phyloP scores from a whole-genome alignment of 2,113 vertebrate species.

The Lonchura striata region DNA sequence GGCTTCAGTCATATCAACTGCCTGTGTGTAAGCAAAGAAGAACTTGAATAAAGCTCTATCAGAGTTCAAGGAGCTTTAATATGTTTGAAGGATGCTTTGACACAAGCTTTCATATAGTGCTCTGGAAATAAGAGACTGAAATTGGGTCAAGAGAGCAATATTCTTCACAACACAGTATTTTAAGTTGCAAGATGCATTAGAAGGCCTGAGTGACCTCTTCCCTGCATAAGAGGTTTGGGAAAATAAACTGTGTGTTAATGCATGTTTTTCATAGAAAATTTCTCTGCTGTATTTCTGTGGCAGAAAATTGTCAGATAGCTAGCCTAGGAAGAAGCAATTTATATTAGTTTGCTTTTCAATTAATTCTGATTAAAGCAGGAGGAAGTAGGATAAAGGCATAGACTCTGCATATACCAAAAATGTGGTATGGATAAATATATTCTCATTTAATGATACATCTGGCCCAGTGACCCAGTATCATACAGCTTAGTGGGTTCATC shows the following conservation, averaged over 20 bases:
- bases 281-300: not conserved
- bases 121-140: not conserved
- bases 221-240: rapidly evolving
- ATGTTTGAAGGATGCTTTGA: not conserved
- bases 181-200: not conserved
- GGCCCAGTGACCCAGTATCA: not conserved
- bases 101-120: not conserved
- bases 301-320: not conserved
- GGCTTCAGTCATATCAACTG: not conserved
- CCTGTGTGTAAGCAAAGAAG: not conserved
- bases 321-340: not conserved
- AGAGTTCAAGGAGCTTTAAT: not conserved
- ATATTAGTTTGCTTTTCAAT: not conserved
- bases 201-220: not conserved
- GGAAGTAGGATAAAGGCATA: not conserved
- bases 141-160: not conserved
- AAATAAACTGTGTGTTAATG: not conserved
- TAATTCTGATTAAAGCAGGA: not conserved
- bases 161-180: not conserved
- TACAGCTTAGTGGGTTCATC: not conserved
- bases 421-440: not conserved
- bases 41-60: not conserved
- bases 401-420: not conserved
- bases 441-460: not conserved
- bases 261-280: not conserved